Base-by-base conservation (phyloP, 2,888 invertebrate species). In the Pyrochroa serraticornis region DNA sequence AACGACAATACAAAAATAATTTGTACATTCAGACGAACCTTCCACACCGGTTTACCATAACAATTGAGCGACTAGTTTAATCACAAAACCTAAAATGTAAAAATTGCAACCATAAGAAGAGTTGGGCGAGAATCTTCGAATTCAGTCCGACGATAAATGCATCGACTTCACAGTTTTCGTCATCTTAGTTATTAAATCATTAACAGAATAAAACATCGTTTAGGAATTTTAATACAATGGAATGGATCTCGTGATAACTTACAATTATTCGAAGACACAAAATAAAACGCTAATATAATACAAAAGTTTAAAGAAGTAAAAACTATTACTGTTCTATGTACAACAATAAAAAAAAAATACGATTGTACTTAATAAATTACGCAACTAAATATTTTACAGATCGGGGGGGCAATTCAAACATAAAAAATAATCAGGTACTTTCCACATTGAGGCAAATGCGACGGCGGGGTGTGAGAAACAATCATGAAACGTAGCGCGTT, bases 11-110 rank as follows among this genome's bases (percentile, higher is more conserved):
- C 62, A 64, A 66, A 71, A 68, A 69, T 69, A 69, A 66, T 67
- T 62, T 66, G 63, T 64, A 59, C 61, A 42, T 49, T 55, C 63
- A 54, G 46, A 46, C 53, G 47, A 42, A 52, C 44, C 60, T 59
- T 60, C 22, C 49, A 9, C 46, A 56, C 41, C 43, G 14, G 8
- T 30, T 50, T 38, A 50, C 41, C 13, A 62, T 60, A 64, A 63
- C 72, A 65, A 69, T 71, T 73, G 72, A 76, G 74, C 73, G 78
- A 78, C 78, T 78, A 78, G 78, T 75, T 72, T 65, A 71, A 78
- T 78, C 78, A 78, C 78, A 75, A 74, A 74, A 74, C 72, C 74
- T 74, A 75, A 68, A 67, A 49, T 68, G 69, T 66, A 56, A 65
- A 68, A 62, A 71, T 69, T 71, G 71, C 70, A 68, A 70, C 62